A percentile compares a stretch with the other conserved stretches of the same genome.
Conservation (phyloP, 2,888 invertebrate genomes). For the Netelia virgata region DNA sequence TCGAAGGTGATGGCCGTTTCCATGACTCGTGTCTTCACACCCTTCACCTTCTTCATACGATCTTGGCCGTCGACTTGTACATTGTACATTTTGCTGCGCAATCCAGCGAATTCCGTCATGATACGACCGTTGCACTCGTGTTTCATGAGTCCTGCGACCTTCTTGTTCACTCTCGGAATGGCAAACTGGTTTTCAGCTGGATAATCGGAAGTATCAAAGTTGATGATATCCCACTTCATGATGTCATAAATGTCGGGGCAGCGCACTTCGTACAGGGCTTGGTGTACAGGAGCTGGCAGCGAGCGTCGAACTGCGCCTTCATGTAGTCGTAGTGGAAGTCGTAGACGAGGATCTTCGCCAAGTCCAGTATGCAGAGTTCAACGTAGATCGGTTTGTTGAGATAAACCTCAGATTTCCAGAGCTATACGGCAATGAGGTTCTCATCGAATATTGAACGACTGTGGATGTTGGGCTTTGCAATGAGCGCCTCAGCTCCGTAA, state of each 20-base stretch:
- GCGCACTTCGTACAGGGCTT: constrained; percentile 75
- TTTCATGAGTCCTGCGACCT: constrained; percentile 78
- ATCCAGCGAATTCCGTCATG: constrained; percentile 76
- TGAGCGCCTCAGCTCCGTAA: constrained; percentile 77
- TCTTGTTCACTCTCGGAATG: constrained; percentile 68
- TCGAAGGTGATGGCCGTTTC: constrained; percentile 61
- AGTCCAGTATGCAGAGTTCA: constrained; percentile 61
- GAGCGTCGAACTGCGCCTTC: constrained; percentile 26
- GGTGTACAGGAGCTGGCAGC: constrained; percentile 75
- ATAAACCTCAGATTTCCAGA: constrained; percentile 71
- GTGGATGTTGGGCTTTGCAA: constrained; percentile 78
- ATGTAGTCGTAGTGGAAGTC: too few relatives aligned
- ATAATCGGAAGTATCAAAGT: constrained; percentile 76
- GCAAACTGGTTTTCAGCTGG: constrained; percentile 40
- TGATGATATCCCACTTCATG: constrained; percentile 68
- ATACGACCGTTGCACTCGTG: constrained; percentile 76
- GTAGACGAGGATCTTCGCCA: too few relatives aligned
- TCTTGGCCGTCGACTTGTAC: constrained; percentile 63
- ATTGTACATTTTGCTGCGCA: too few relatives aligned
- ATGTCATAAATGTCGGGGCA: constrained; percentile 79
- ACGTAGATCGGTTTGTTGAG: constrained; percentile 70
- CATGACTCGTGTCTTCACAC: constrained; percentile 67
- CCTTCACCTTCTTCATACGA: constrained; percentile 69
- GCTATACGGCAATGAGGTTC: constrained; percentile 80
- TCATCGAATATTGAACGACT: too few relatives aligned